Percentiles rank a stretch among this genome's conserved stretches.
Evolutionary conservation across 2,888 invertebrate genomes (phyloP).

Genomic region (Athalia cordata): DNA sequence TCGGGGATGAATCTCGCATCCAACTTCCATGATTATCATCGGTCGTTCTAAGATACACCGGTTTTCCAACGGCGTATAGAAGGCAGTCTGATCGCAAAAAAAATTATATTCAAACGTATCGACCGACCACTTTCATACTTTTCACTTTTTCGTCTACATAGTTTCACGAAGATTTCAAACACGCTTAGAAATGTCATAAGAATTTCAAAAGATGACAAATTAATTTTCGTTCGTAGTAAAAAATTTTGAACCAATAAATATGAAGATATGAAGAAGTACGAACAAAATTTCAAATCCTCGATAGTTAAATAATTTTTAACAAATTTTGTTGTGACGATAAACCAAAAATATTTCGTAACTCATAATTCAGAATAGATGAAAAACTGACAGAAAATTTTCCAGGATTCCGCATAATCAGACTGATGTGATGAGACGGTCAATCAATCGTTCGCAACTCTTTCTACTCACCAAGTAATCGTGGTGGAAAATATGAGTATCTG

Average conservation of each 20-base stretch:
- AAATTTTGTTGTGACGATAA: background rate
- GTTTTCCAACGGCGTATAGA: slow-evolving; percentile 94
- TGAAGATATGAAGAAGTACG: background rate
- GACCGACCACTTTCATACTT: background rate
- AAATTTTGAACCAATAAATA: too few species aligned
- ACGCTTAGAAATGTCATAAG: background rate
- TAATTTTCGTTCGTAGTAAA: too few species aligned
- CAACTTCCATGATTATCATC: slow-evolving; percentile 87
- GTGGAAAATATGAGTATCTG: slow-evolving; percentile 63
- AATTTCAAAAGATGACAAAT: background rate
- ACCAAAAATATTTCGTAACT: too few species aligned
- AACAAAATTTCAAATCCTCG: background rate
- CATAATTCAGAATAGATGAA: too few species aligned
- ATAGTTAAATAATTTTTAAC: background rate
- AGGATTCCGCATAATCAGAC: too few species aligned
- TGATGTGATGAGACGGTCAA: too few species aligned
- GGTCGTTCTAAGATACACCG: slow-evolving; percentile 89
- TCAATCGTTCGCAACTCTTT: background rate
- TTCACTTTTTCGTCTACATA: background rate
- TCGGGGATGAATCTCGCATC: slow-evolving; percentile 85
- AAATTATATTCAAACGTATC: background rate
- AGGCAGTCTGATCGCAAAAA: slow-evolving; percentile 82
- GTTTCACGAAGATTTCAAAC: background rate
- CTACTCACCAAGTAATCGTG: slow-evolving; percentile 63
- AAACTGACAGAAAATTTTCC: too few species aligned